phyloP scores from a whole-genome alignment of 2,797 vertebrate species.

The Eutrigla gurnardus region DNA sequence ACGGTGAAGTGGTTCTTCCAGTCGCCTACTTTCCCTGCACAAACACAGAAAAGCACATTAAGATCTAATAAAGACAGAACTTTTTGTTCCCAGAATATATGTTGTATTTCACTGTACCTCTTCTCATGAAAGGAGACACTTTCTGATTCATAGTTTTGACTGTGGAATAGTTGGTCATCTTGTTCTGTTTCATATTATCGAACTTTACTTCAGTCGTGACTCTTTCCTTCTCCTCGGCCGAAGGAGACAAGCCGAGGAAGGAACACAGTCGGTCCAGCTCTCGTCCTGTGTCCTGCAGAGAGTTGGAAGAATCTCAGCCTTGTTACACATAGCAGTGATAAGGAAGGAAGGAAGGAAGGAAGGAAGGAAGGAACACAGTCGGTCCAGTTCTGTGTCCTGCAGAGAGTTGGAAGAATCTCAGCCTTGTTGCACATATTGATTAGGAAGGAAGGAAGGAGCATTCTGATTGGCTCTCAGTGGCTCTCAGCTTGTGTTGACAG shows the following conservation, averaged over 20 bases:
- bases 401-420: no score
- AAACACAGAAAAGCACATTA: neutral
- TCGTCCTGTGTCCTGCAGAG: conserved; percentile 80
- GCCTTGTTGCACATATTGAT: no score
- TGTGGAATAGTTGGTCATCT: conserved; percentile 84
- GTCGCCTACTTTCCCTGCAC: conserved; percentile 72
- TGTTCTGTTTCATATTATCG: conserved; percentile 87
- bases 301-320: neutral
- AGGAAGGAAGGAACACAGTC: no score
- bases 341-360: no score
- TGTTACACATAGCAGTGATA: neutral
- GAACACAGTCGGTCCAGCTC: conserved; percentile 84
- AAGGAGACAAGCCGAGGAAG: conserved; percentile 82
- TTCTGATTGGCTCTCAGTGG: no score
- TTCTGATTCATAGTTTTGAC: conserved; percentile 77
- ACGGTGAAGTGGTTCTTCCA: conserved; percentile 79
- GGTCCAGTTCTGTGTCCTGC: no score
- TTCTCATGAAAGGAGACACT: conserved; percentile 90
- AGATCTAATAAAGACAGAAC: no score
- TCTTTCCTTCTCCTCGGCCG: conserved; percentile 71
- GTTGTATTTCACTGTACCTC: conserved; percentile 79
- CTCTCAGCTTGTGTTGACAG: no score
- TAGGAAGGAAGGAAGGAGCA: no score
- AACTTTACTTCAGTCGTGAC: conserved; percentile 79
- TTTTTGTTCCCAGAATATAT: no score